Evolutionary conservation across 2,113 vertebrate species (phyloP), one percentile per base, ranked within the genome.

Genomic region (Morone saxatilis): DNA sequence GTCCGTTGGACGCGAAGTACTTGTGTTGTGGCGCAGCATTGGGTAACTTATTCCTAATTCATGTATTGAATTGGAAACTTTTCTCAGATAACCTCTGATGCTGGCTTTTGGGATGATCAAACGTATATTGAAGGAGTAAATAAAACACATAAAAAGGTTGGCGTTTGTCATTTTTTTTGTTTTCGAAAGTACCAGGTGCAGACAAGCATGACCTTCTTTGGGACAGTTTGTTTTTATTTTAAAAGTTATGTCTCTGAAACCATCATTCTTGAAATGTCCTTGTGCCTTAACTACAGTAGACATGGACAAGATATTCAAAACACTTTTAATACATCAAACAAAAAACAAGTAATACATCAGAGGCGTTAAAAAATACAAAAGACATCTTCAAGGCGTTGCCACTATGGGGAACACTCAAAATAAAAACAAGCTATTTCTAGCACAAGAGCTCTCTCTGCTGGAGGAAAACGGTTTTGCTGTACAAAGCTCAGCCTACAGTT

Each of bases 241-340:
- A 2, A 25, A 53, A 70, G 16, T 36, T 7, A 8, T 51, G 20
- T 10, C 25, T 45, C 16, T 66, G 7, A 41, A 31, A n/a, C 41
- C 0, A 25, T 47, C 4, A 6, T 41, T 45, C 3, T 19, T 53
- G 5, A 57, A 48, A 19, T 54, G 4, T 51, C 4, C 0, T 14
- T 5, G 16, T 20, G 3, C 31, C 19, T 51, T 6, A 61, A 31
- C 11, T 4, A 61, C 45, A 65, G 45, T 17, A 86, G 53, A 61
- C 47, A 1, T 8, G 17, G 22, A 57, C 60, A 14, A 80, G 56
- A 75, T 91, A 81, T 81, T 89, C n/a, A 71, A 91, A 93, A 91
- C 88, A 92, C 65, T 92, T 31, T 91, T 94, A 94, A 90, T 92
- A 93, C 93, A 93, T 88, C 78, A 83, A 91, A 90, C 86, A 82